Base-by-base conservation (phyloP, 2,888 invertebrate genomes). In the Acheta domesticus region DNA sequence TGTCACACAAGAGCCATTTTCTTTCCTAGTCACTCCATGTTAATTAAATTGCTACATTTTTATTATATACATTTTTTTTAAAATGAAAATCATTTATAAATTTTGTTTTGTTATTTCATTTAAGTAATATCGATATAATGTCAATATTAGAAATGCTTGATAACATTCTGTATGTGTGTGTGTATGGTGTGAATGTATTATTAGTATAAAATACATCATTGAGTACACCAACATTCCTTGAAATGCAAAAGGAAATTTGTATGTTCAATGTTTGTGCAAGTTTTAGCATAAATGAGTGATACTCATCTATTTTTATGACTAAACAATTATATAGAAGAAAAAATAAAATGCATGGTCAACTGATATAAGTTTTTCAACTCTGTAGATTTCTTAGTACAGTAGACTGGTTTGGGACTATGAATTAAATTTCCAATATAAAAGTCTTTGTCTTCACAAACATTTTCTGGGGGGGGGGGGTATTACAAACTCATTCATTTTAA, bases 231-330 rank as follows among this genome's bases (percentile, higher is more conserved):
- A 62, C 62, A 62, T 62, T 62, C 62, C 62, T 62, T 62, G 14
- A 62, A 62, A 62, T 36, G 62, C 14, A 62, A n/a, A 62, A 62
- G n/a, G n/a, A 62, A 62, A 62, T 62, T 62, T 62, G 62, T 62
- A 62, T 19, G 62, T 62, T 14, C n/a, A 62, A 62, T 62, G 16
- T 62, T 62, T 62, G 62, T 62, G 62, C 62, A 62, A 62, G 62
- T 62, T 62, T 62, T 62, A 62, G 62, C 62, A 62, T 62, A 62
- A 19, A 62, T 62, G 62, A 62, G 62, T 62, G 62, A 62, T 62
- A 62, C 62, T 62, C 62, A 62, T 62, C 62, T 62, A 62, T 62
- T 62, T 62, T 62, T 62, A 62, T 62, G 62, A 62, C 62, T 62
- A 62, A 62, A 62, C 62, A 62, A 62, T 62, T 62, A 62, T 62